Conservation (phyloP, 1,140 invertebrate species). For the Uloborus diversus region DNA sequence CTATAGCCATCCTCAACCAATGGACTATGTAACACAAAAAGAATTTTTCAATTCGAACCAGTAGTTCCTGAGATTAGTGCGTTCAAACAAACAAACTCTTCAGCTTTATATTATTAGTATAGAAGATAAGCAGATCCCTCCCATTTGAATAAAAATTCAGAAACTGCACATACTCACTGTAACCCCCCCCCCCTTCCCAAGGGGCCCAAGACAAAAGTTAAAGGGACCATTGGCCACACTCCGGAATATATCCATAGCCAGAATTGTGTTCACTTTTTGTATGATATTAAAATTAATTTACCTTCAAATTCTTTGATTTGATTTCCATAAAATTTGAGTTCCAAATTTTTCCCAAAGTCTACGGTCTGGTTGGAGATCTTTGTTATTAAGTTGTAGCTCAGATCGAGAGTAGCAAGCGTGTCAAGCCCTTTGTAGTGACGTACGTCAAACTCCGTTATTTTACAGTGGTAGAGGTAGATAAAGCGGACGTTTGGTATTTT, state of each 20-base stretch:
- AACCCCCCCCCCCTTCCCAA: too few species aligned
- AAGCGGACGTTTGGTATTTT: neutral
- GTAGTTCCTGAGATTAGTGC: too few species aligned
- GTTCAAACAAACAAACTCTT: too few species aligned
- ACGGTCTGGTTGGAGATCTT: neutral
- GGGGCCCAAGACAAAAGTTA: too few species aligned
- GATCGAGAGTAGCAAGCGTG: neutral
- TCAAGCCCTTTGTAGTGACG: neutral
- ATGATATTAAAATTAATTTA: neutral
- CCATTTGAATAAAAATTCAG: too few species aligned
- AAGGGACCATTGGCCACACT: too few species aligned
- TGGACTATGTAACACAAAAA: too few species aligned
- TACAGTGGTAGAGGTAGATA: neutral
- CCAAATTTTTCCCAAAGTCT: neutral
- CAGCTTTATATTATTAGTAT: too few species aligned
- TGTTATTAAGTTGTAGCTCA: conserved; percentile 5
- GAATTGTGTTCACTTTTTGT: neutral
- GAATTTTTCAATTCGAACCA: too few species aligned
- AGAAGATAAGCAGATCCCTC: neutral
- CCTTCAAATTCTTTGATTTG: neutral
- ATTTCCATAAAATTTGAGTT: neutral
- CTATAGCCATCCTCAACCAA: too few species aligned
- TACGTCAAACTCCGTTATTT: neutral
- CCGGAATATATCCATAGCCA: too few species aligned
- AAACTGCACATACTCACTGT: too few species aligned